Percentiles rank a stretch among this genome's conserved stretches.
Conservation (phyloP, 2,113 vertebrate species). For the Macaca fascicularis region T2T-MFA8v1.1 NC_088392.1:66606501-66607000, state of each 20-base stretch:
- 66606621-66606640: neutral
- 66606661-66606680: slow-evolving; percentile 10
- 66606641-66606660: neutral
- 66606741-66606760: slow-evolving; percentile 65
- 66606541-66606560: neutral
- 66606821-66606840: slow-evolving; percentile 54
- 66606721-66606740: slow-evolving; percentile 54
- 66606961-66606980: neutral
- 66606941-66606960: neutral
- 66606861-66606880: slow-evolving; percentile 62
- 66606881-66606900: slow-evolving; percentile 78
- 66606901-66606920: neutral
- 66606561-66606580: neutral
- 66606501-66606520: neutral
- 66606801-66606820: slow-evolving; percentile 80
- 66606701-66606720: slow-evolving; percentile 21
- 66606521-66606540: neutral
- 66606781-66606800: slow-evolving; percentile 79
- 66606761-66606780: slow-evolving; percentile 78
- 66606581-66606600: neutral
- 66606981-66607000: neutral
- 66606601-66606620: neutral
- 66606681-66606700: slow-evolving; percentile 24
- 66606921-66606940: neutral
- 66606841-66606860: slow-evolving; percentile 65